Conservation (phyloP, 2,797 vertebrate genomes). For the Muscicapa comitata region DNA sequence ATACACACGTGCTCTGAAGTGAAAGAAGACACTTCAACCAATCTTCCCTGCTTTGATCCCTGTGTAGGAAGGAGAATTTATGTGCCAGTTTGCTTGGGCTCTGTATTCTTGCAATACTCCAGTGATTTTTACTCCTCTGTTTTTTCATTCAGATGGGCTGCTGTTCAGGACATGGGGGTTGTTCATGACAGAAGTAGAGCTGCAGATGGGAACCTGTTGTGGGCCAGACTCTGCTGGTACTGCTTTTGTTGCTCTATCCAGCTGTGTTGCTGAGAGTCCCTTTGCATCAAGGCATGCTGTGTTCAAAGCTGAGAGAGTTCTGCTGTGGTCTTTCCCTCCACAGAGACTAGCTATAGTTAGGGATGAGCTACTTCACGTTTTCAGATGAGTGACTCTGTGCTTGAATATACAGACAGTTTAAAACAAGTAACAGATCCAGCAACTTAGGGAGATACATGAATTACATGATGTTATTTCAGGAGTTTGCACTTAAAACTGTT, state of each 20-base stretch:
- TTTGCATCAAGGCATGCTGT: background rate
- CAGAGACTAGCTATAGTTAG: background rate
- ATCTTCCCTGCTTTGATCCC: background rate
- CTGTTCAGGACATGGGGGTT: background rate
- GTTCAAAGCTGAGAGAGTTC: background rate
- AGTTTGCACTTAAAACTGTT: background rate
- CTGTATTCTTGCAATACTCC: background rate
- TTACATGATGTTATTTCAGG: background rate
- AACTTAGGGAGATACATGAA: background rate
- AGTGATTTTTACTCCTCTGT: background rate
- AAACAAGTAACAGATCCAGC: background rate
- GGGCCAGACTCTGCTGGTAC: background rate
- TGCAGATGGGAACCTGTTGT: background rate
- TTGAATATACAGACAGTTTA: background rate
- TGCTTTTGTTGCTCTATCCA: background rate
- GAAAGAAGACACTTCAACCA: background rate
- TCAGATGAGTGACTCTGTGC: background rate
- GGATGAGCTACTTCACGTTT: background rate
- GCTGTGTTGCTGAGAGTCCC: background rate
- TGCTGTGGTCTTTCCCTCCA: background rate
- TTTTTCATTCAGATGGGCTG: background rate
- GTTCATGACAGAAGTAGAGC: background rate
- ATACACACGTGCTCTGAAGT: background rate
- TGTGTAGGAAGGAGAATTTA: background rate
- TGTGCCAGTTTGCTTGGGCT: background rate